Evolutionary conservation across 2,797 vertebrate genomes (phyloP).

Genomic region (Crypturellus tataupa): DNA sequence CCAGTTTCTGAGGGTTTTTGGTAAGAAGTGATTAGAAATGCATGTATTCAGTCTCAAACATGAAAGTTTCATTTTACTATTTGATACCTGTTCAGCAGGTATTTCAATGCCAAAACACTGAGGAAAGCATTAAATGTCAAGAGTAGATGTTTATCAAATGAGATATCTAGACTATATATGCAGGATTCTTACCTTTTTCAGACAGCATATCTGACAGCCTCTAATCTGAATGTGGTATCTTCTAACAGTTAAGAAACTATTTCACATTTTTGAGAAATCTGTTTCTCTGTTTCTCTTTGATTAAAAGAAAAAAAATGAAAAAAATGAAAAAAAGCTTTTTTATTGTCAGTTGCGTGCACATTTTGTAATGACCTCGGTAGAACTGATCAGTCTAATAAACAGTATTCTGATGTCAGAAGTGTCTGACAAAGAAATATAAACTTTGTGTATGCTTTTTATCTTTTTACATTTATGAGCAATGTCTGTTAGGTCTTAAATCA

Average conservation of each 20-base stretch:
- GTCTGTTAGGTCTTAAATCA: neutral
- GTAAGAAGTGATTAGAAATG: neutral
- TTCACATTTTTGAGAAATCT: neutral
- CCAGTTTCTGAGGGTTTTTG: neutral
- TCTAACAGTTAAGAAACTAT: neutral
- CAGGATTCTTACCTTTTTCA: neutral
- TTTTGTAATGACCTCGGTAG: neutral
- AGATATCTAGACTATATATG: accelerated
- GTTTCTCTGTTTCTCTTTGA: neutral
- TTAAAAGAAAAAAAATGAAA: neutral
- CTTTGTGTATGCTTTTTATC: neutral
- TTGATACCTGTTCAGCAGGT: neutral
- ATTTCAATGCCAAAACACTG: accelerated
- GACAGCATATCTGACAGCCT: accelerated
- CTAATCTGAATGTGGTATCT: neutral
- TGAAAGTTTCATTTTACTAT: neutral
- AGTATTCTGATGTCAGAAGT: neutral
- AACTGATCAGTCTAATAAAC: neutral
- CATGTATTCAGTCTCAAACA: neutral
- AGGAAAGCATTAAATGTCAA: neutral
- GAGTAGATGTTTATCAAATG: neutral
- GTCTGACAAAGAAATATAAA: neutral
- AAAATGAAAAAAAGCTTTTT: neutral
- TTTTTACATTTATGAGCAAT: neutral
- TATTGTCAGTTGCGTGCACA: neutral